Evolutionary conservation across 2,113 vertebrate genomes (phyloP).

Genomic region (Fregata magnificens): DNA sequence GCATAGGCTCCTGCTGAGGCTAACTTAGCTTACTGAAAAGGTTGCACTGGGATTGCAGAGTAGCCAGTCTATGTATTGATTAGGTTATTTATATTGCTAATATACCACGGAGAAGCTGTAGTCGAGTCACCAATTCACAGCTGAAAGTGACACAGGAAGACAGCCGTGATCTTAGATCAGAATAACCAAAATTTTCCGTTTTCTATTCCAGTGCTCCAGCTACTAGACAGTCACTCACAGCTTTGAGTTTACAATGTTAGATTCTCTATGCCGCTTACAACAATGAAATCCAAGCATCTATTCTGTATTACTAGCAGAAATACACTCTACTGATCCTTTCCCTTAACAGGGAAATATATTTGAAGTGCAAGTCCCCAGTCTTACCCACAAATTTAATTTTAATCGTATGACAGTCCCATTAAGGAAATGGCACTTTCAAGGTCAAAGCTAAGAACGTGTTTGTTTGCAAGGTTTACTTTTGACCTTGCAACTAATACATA

Average conservation of each 20-base stretch:
- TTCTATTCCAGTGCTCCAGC: background rate
- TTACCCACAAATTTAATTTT: background rate
- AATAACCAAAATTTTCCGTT: background rate
- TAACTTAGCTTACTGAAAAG: background rate
- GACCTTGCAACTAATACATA: background rate
- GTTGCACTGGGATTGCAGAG: background rate
- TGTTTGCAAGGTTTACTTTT: background rate
- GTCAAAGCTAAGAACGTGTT: background rate
- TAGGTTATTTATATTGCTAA: background rate
- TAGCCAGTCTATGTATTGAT: background rate
- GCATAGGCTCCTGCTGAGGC: background rate
- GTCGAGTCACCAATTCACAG: background rate
- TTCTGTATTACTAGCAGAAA: background rate
- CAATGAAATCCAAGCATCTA: background rate
- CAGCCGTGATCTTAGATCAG: fast-evolving
- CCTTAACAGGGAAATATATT: background rate
- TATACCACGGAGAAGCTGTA: background rate
- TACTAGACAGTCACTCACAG: background rate
- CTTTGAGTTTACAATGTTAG: background rate
- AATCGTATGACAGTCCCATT: background rate
- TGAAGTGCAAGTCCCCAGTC: background rate
- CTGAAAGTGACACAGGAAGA: background rate
- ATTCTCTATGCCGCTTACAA: background rate
- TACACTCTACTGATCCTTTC: background rate
- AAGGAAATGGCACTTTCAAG: background rate